Conservation (phyloP, 2,797 vertebrate genomes). For the Emydoidea blandingii region DNA sequence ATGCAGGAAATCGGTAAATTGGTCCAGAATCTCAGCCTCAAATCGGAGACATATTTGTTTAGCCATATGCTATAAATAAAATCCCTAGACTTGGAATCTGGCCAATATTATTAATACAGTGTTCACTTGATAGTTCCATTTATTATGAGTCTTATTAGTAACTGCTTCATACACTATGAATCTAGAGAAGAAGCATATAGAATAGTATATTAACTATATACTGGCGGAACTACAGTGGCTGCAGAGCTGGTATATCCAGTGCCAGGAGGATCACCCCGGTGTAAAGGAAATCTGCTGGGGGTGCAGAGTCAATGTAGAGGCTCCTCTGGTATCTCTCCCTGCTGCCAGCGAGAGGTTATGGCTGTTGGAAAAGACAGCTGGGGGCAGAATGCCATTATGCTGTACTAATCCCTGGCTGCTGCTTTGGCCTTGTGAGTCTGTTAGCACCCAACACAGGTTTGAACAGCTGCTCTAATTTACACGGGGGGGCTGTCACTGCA, state of each 20-base stretch:
- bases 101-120: slow-evolving; percentile 55
- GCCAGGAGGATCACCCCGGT: not conserved
- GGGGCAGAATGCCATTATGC: not conserved
- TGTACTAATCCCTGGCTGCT: not conserved
- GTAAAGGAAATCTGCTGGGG: not conserved
- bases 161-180: not conserved
- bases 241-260: not conserved
- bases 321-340: not conserved
- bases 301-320: accelerated
- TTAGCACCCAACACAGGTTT: not conserved
- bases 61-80: slow-evolving; percentile 73
- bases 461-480: not conserved
- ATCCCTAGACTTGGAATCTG: slow-evolving; percentile 45
- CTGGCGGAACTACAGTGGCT: accelerated
- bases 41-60: slow-evolving; percentile 57
- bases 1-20: slow-evolving; percentile 73
- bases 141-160: slow-evolving; percentile 33
- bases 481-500: not conserved
- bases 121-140: slow-evolving; percentile 32
- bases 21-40: slow-evolving; percentile 62
- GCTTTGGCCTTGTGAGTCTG: not conserved
- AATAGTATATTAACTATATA: accelerated
- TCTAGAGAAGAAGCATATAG: not conserved
- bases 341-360: not conserved
- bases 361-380: not conserved